phyloP scores from a whole-genome alignment of 1,140 invertebrate species.

The Brachionus paranguensis region DNA sequence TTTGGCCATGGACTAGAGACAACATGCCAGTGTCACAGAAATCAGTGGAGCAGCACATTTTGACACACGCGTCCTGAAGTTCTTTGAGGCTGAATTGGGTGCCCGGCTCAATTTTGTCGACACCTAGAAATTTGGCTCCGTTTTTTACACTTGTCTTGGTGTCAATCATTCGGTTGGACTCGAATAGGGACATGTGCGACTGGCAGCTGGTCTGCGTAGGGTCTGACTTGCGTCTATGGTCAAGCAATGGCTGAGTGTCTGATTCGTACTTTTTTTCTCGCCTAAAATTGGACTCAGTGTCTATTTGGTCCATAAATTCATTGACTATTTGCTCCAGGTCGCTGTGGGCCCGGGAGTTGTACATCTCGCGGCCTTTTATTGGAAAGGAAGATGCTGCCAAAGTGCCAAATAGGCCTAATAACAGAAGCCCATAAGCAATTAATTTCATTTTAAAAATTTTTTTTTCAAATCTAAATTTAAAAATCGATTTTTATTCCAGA shows the following conservation, averaged over 20 bases:
- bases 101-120: background rate
- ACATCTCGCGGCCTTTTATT: background rate
- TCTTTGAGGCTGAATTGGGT: background rate
- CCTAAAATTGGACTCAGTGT: background rate
- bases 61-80: background rate
- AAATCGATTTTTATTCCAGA: background rate
- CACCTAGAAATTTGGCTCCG: background rate
- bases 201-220: background rate
- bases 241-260: background rate
- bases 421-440: background rate
- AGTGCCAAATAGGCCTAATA: background rate
- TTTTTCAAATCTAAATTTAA: background rate
- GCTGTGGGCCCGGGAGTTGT: background rate
- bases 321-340: background rate
- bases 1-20: background rate
- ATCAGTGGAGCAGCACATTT: conserved; percentile 5
- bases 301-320: background rate
- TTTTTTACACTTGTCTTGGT: background rate
- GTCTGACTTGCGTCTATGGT: background rate
- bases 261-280: background rate
- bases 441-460: background rate
- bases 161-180: conserved; percentile 1
- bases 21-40: background rate
- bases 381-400: background rate
- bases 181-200: background rate